Conservation (phyloP, 1,140 invertebrate species). For the Magallana angulata region DNA sequence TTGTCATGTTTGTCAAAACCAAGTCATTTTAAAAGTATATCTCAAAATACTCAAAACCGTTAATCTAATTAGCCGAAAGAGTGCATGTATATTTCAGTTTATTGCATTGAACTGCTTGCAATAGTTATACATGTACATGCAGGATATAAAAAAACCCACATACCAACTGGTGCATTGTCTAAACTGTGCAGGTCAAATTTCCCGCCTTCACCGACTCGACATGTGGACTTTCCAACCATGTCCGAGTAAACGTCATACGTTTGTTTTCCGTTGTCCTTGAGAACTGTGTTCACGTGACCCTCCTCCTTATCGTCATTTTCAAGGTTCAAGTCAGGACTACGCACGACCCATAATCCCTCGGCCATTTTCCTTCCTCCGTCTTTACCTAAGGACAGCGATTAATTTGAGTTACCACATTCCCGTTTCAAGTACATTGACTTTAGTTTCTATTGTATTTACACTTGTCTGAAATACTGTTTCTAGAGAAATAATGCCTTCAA, state of each 20-base stretch:
- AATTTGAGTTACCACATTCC: too few relatives aligned
- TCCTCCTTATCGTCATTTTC: constrained; percentile 68
- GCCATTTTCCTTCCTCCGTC: too few relatives aligned
- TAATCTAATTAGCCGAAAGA: neutral
- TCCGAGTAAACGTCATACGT: constrained; percentile 66
- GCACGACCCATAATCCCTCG: constrained; percentile 66
- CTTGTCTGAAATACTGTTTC: too few relatives aligned
- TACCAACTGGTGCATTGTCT: constrained; percentile 66
- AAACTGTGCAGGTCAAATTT: constrained; percentile 62
- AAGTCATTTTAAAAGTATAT: constrained; percentile 56
- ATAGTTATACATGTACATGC: neutral
- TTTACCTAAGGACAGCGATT: too few relatives aligned
- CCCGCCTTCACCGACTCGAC: constrained; percentile 58
- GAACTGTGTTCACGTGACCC: constrained; percentile 69
- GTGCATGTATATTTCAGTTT: neutral
- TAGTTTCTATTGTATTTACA: too few relatives aligned
- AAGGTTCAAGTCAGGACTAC: constrained; percentile 69
- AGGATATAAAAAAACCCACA: neutral
- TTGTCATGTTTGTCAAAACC: constrained; percentile 61
- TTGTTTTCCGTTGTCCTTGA: constrained; percentile 57
- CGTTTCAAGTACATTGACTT: too few relatives aligned
- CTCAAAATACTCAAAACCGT: neutral
- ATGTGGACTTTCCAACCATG: constrained; percentile 57
- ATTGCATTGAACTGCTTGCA: neutral
- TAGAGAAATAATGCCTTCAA: too few relatives aligned